A percentile compares a stretch with the other conserved stretches of the same genome.
phyloP scores from a whole-genome alignment of 1,140 invertebrate species.

The Anagrus nilaparvatae region DNA sequence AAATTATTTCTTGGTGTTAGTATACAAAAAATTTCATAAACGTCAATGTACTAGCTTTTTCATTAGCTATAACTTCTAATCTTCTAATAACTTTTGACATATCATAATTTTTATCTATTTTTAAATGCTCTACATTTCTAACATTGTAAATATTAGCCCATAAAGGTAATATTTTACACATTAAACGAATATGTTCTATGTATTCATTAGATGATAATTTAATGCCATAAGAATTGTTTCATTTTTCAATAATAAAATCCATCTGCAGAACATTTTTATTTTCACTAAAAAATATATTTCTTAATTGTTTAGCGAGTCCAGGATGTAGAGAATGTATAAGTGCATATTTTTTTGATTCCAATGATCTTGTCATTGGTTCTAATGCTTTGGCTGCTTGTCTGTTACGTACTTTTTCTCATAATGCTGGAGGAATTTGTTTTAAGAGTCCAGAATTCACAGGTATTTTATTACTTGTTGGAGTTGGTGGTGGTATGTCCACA shows the following conservation, averaged over 20 bases:
- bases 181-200: conserved; percentile 61
- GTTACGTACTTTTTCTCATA: conserved; percentile 77
- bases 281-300: conserved; percentile 78
- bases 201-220: conserved; percentile 60
- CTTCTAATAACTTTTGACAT: conserved; percentile 51
- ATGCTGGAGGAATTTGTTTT: conserved; percentile 69
- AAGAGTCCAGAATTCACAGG: conserved; percentile 44
- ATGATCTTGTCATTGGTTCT: conserved; percentile 70
- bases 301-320: conserved; percentile 69
- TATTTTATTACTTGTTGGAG: conserved; percentile 27
- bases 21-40: no score
- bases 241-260: conserved; percentile 64
- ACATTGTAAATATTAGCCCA: conserved; percentile 66
- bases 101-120: conserved; percentile 57
- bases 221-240: conserved; percentile 68
- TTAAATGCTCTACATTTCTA: conserved; percentile 64
- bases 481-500: conserved; percentile 35
- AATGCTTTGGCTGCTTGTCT: conserved; percentile 80
- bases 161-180: conserved; percentile 60
- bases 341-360: conserved; percentile 63
- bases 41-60: conserved; percentile 33
- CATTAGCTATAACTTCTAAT: conserved; percentile 50
- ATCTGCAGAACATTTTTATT: conserved; percentile 72
- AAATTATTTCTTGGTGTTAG: no score
- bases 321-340: conserved; percentile 66